Base-by-base conservation (phyloP, 1,140 invertebrate species). In the Drosophila nigrodunni region DNA sequence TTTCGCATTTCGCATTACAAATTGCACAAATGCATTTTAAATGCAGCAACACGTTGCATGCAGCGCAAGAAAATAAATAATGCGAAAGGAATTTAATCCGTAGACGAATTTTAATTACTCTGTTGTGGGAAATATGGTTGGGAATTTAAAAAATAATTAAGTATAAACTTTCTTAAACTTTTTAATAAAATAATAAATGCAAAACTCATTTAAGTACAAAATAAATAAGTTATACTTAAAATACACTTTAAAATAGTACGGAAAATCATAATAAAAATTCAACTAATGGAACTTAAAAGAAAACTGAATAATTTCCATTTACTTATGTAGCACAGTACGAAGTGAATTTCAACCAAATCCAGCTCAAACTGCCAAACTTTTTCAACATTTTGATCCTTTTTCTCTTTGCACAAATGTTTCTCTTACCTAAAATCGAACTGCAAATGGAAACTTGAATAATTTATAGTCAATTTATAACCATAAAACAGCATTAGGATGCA, bases 11-110 rank as follows among this genome's bases (percentile, higher is more conserved):
- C 7, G 4, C 37, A 68, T 44, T 76, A 52, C 49, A 72, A 80
- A 85, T 54, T 72, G 58, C 39, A 71, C 52, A 77, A 77, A 77
- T 67, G 69, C 73, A 73, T 80, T 75, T 52, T 74, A 77, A 82
- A 74, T 62, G 37, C 64, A 60, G 62, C 70, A 73, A 46, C 69
- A 64, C 43, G 52, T 46, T 43, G 60, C 35, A 39, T 55, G 15
- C 13, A 9, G 18, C 54, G 4, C 35, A 35, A 13, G 5, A 57
- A 8, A 18, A 57, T 43, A 35, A 44, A 50, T 66, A 30, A 25
- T 55, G 37, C 54, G 35, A 25, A 57, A 25, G 7, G 3, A 9
- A 15, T 0, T 8, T 6, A 7, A 37, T 35, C 2, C 25, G 11
- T 15, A 18, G 3, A 1, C n/a, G 64, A 25, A 54, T 35, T 10